Conservation (phyloP, 2,888 invertebrate species). For the Rhagophthalmus giganteus region DNA sequence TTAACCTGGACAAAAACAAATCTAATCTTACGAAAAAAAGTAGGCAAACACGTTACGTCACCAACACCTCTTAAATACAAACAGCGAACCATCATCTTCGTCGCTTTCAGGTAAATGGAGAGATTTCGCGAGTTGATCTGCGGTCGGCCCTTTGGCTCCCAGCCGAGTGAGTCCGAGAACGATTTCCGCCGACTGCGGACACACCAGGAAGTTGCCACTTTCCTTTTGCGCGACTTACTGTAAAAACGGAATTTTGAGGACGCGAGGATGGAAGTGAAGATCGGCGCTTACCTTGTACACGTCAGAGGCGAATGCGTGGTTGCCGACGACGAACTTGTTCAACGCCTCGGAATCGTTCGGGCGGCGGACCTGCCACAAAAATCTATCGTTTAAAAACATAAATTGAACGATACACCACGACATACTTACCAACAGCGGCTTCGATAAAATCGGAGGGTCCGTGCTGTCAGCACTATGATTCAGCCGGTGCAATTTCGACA, state of each 20-base stretch:
- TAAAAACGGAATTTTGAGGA: too few species aligned
- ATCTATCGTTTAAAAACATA: not conserved
- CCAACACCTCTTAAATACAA: too few species aligned
- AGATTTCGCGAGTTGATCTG: constrained; percentile 9
- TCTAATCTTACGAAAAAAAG: too few species aligned
- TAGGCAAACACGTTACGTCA: too few species aligned
- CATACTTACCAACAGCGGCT: constrained; percentile 33
- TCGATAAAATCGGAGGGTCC: constrained; percentile 51
- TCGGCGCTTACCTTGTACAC: too few species aligned
- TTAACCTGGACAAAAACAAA: too few species aligned
- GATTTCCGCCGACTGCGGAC: not conserved
- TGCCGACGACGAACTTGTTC: too few species aligned
- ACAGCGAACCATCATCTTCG: too few species aligned
- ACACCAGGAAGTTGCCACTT: constrained; percentile 7
- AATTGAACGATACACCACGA: not conserved
- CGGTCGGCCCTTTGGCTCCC: not conserved
- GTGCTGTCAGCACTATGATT: constrained; percentile 50
- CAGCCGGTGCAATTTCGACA: constrained; percentile 42
- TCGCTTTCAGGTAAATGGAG: not conserved
- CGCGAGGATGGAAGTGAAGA: too few species aligned
- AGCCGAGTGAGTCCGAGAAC: not conserved
- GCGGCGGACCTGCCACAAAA: constrained; percentile 58
- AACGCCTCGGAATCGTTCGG: too few species aligned
- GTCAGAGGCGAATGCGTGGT: too few species aligned
- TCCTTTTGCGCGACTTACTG: too few species aligned